Conservation (phyloP, 2,888 invertebrate species). For the Nomada hirtipes region DNA sequence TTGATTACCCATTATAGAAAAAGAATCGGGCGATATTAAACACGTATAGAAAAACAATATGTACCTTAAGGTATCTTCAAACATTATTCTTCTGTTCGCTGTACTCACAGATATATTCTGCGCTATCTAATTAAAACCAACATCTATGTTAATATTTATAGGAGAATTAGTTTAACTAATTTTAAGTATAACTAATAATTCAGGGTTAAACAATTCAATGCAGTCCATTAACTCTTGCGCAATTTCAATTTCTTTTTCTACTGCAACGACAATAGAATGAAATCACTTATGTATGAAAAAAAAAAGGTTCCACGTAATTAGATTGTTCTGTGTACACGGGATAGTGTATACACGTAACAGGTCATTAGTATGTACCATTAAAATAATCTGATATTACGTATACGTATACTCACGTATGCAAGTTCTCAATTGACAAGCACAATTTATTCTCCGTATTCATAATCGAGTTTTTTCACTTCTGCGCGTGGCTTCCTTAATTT, state of each 20-base stretch:
- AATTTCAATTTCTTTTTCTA: background rate
- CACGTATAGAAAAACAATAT: too few relatives aligned
- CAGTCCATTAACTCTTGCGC: background rate
- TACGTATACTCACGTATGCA: too few relatives aligned
- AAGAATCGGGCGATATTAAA: too few relatives aligned
- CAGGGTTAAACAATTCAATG: background rate
- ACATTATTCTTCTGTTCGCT: too few relatives aligned
- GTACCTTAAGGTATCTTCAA: too few relatives aligned
- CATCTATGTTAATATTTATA: background rate
- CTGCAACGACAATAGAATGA: background rate
- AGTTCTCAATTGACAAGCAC: too few relatives aligned
- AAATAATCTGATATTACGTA: background rate
- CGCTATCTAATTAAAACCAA: background rate
- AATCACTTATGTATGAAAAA: background rate
- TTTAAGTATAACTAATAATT: background rate
- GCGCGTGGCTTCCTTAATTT: too few relatives aligned
- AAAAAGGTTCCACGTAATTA: background rate
- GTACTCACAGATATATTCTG: too few relatives aligned
- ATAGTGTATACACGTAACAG: background rate
- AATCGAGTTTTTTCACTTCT: too few relatives aligned
- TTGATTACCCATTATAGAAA: background rate
- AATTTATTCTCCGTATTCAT: too few relatives aligned
- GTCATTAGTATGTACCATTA: conserved; percentile 6
- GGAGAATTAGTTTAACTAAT: too few relatives aligned
- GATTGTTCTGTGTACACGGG: too few relatives aligned